Base-by-base conservation (phyloP, 2,113 vertebrate species). In the Apodemus sylvaticus region DNA sequence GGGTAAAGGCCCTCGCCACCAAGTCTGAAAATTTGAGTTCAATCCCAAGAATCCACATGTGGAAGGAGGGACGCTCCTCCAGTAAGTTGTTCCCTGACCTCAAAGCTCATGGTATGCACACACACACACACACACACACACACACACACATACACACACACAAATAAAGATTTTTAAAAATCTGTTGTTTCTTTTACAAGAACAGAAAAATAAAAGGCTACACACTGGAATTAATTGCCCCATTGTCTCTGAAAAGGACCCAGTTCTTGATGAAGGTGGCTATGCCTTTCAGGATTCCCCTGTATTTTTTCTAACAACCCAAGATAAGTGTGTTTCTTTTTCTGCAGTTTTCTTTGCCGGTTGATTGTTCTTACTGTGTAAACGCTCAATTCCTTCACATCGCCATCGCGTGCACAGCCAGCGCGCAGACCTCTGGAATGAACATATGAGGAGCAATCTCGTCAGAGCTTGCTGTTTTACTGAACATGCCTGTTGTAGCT, bases 191-290 rank as follows among this genome's bases (percentile, higher is more conserved):
- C 55, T 89, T 90, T 95, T 91, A 26, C n/a, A 70, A 89, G 94
- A 95, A 45, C 90, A 79, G 34, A 16, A n/a, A 53, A 95, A 77
- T n/a, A 93, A 95, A 73, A 87, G 58, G 53, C 77, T 86, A 42
- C 74, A 86, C 53, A 36, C 6, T n/a, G 55, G 81, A 90, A 48
- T 73, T 45, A 34, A 93, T 26, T 45, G 73, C 88, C 89, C 6
- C 55, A 26, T 17, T n/a, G 66, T 91, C 85, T 94, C 90, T 91
- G 62, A 79, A 87, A 85, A 91, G 6, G 34, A 48, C 68, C 62
- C 64, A 86, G 6, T 83, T 81, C 71, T 82, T 60, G 64, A 81
- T 66, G 82, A 79, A 76, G 91, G 86, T 0, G 13, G 42, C 29
- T 3, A 6, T 51, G 36, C 45, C 62, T 17, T 77, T 45, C 81